phyloP scores from a whole-genome alignment of 2,888 invertebrate species.

The Thymelicus lineola region DNA sequence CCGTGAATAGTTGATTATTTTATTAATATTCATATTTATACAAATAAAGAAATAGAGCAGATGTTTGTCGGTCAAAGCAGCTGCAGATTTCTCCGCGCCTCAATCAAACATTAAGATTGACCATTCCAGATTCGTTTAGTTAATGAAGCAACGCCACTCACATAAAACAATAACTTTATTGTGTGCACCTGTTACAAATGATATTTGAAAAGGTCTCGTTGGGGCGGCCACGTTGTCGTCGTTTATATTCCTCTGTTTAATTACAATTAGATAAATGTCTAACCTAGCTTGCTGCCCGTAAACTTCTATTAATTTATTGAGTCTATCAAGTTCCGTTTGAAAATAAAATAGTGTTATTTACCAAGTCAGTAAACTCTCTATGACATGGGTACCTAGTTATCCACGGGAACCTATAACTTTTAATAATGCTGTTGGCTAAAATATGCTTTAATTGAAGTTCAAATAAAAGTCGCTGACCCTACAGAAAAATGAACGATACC shows the following conservation, averaged over 20 bases:
- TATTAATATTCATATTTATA: conserved; percentile 25
- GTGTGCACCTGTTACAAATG: conserved; percentile 28
- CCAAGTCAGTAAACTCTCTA: too few relatives aligned
- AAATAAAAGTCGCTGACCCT: too few relatives aligned
- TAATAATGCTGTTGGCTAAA: too few relatives aligned
- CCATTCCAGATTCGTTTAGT: conserved; percentile 32
- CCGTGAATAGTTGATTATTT: not conserved
- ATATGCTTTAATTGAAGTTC: too few relatives aligned
- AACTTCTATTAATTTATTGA: not conserved
- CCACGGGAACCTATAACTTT: not conserved
- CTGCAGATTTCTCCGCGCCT: conserved; percentile 13
- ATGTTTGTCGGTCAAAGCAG: conserved; percentile 15
- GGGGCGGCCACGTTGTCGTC: not conserved
- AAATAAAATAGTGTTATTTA: not conserved
- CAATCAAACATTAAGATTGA: conserved; percentile 27
- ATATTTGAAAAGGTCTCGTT: conserved; percentile 1
- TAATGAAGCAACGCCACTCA: conserved; percentile 21
- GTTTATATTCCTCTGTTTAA: not conserved
- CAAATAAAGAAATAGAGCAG: conserved; percentile 36
- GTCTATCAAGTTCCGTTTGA: not conserved
- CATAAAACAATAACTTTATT: conserved; percentile 36
- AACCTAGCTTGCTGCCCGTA: not conserved
- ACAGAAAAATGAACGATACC: too few relatives aligned
- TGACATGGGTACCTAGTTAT: not conserved
- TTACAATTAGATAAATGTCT: not conserved